A percentile compares a stretch with the other conserved stretches of the same genome.
Conservation (phyloP, 2,113 vertebrate genomes). For the Lagopus leucura region DNA sequence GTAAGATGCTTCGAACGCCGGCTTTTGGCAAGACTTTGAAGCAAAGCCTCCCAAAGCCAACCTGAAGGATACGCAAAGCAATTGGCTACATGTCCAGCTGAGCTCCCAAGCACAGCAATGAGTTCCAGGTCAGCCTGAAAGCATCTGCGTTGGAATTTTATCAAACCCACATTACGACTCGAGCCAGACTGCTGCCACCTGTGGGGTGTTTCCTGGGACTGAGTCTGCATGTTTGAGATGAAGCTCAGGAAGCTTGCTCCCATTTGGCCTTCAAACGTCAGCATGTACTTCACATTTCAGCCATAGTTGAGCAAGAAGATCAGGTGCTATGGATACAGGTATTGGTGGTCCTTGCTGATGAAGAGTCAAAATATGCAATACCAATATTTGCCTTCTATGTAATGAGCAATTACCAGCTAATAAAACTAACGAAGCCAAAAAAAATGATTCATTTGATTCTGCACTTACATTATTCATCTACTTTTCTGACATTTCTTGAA, state of each 20-base stretch:
- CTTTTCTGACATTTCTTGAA: neutral
- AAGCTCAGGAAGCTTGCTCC: neutral
- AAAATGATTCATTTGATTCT: neutral
- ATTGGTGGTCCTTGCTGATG: neutral
- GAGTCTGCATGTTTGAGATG: neutral
- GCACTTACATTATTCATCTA: neutral
- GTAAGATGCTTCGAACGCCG: rapidly evolving
- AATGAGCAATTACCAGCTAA: neutral
- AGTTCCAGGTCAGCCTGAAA: rapidly evolving
- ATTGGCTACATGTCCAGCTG: rapidly evolving
- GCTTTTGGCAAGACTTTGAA: neutral
- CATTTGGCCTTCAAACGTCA: neutral
- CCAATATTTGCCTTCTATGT: neutral
- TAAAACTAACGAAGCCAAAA: neutral
- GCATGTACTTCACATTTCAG: neutral
- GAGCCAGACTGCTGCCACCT: slow-evolving; percentile 27
- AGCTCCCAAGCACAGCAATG: rapidly evolving
- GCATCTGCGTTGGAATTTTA: neutral
- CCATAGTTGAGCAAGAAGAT: neutral
- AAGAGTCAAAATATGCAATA: neutral
- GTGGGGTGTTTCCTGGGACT: slow-evolving; percentile 2
- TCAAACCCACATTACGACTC: neutral
- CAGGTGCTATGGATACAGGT: neutral
- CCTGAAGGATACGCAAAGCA: neutral
- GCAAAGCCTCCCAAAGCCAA: neutral